Base-by-base conservation (phyloP, 2,888 invertebrate genomes). In the Ophraella communa region DNA sequence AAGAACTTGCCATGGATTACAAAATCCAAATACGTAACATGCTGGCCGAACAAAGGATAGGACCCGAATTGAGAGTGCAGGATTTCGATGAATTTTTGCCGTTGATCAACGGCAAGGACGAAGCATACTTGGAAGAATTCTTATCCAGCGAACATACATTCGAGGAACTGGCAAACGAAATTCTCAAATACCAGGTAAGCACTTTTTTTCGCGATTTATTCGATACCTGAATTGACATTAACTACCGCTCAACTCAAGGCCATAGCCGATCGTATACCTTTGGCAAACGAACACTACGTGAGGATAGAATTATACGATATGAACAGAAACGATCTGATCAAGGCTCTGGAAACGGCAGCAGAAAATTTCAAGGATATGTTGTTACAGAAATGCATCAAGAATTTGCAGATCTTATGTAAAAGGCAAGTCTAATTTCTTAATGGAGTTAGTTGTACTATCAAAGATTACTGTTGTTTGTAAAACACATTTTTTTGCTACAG, bases 281-380 rank as follows among this genome's bases (percentile, higher is more conserved):
- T 84, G 54, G 73, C 83, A 73, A 81, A 87, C 27, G 87, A 89
- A 70, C 87, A 89, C 65, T 89, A 91, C 0, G 86, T 92, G 17
- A 87, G 89, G 17, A 89, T 93, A 76, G 95, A 94, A 7, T 88
- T 95, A 83, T 97, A 93, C 79, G 91, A 93, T 76, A 89, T 96
- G 79, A 90, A 94, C 80, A 87, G 96, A 60, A 88, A 86, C 52
- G 91, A 92, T 59, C 84, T 96, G 27, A 91, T 96, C 49, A 85
- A 85, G 14, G 85, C 90, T 0, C 81, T 97, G 67, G 88, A 91
- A 5, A 81, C 84, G 10, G 84, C 90, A 23, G 93, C 94, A 0
- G 86, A 88, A 27, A 85, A 85, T 57, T 83, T 94, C 58, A 89
- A 90, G 67, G 88, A 88, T 52, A 86, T 87, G 56, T 80, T 97